Evolutionary conservation across 2,113 vertebrate species (phyloP).

Genomic region (Cryptomyrus ogoouensis): DNA sequence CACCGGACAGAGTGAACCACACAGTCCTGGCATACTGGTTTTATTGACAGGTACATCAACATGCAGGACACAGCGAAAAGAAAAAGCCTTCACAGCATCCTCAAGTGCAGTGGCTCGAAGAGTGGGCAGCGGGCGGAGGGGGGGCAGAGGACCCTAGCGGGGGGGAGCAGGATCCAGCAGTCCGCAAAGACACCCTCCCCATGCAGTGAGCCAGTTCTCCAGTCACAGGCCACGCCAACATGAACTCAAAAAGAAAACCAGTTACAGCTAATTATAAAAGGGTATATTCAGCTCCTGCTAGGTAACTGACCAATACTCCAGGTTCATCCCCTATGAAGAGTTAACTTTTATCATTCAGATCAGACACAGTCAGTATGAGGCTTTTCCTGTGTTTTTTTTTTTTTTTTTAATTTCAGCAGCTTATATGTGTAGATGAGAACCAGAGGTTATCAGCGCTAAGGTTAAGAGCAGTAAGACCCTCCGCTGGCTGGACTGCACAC

Average conservation of each 20-base stretch:
- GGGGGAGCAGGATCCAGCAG: background rate
- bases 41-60: constrained; percentile 44
- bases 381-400: background rate
- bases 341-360: background rate
- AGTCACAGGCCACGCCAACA: background rate
- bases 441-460: background rate
- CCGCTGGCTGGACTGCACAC: background rate
- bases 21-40: constrained; percentile 11
- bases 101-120: background rate
- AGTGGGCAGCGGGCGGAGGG: background rate
- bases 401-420: background rate
- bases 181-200: background rate
- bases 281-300: background rate
- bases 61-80: constrained; percentile 51
- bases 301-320: background rate
- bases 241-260: background rate
- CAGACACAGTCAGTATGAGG: background rate
- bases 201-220: background rate
- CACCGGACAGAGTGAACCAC: background rate
- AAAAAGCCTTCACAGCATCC: background rate
- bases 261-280: background rate
- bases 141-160: background rate
- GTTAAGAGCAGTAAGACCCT: background rate
- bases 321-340: background rate
- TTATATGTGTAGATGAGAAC: background rate